Evolutionary conservation across 2,113 vertebrate genomes (phyloP), one percentile per base, ranked within the genome.

Genomic region (Odontesthes bonariensis): DNA sequence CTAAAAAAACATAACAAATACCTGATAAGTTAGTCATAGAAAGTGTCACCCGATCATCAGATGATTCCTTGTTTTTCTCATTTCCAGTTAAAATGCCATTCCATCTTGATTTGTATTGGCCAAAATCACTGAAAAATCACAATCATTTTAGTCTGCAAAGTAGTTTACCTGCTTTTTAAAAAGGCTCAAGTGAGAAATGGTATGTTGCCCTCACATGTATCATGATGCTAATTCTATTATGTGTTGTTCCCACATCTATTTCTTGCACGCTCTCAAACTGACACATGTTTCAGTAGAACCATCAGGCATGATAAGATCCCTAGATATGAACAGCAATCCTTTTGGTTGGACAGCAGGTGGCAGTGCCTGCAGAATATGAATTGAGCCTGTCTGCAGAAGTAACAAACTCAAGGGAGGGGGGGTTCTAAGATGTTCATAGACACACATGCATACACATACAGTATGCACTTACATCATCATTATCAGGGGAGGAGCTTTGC

Each of bases 401-500:
- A 71, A 68, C 69, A 76, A 62, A 47, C 79, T 80, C 70, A 57
- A 76, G 58, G 68, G 85, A 75, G 68, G 76, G 63, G 63, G 76
- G 22, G 42, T 63, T 65, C 75, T 87, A 75, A 77, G 78, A 79
- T 78, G 72, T 64, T 68, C 76, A 61, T 49, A 72, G 71, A 71
- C 67, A 73, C 83, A 81, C 72, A 71, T 56, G 14, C 68, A 47
- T 49, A 79, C 78, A 76, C 79, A 80, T 76, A 77, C 84, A 71
- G 68, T 75, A 74, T 78, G 71, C 71, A 61, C 82, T 87, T 85
- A 89, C 86, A 77, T 89, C 87, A 85, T 86, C 76, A 71, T 74
- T 81, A 61, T 59, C 58, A 69, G 74, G 74, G 89, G 89, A 90
- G 92, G 90, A 89, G 89, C 87, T 77, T 47, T 62, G 17, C 40